Base-by-base conservation (phyloP, 2,888 invertebrate species). In the Cataglyphis cursor region DNA sequence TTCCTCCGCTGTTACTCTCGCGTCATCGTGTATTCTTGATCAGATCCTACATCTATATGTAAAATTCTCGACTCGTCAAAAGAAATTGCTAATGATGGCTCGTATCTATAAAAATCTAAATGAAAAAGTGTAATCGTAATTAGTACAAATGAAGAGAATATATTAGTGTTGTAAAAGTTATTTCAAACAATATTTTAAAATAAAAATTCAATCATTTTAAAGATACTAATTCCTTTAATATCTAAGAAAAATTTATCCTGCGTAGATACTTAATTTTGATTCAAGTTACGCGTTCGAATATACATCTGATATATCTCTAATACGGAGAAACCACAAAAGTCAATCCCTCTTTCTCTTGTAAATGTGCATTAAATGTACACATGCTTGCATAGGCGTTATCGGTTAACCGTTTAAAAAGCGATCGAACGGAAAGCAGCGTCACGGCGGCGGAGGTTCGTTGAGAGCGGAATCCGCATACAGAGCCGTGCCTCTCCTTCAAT, bases 361-460 rank as follows among this genome's bases (percentile, higher is more conserved):
- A 51, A 8, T 51, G 10, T n/a, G 41, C 24, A 61, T 66, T 57
- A 66, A 57, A 66, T n/a, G 21, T 38, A 15, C 21, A 31, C 21
- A 24, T 48, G 24, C 15, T 12, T n/a, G 18, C 57, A 41, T 15
- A 57, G 28, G 31, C 9, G 41, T 21, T 59, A 28, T 66, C 72
- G 81, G 74, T 83, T 62, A 82, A 74, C 31, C 82, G 73, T 85
- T 85, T 82, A 75, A 81, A 61, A 87, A 84, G 75, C 85, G 82
- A 85, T 87, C 83, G 72, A 64, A 64, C 57, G 70, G 61, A 66
- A 66, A 54, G 76, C 65, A 61, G 35, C 38, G 76, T 21, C 51
- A 31, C 41, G 64, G 35, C 57, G 38, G 48, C 48, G 59, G 48
- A 51, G 15, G 44, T 61, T 51, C 81, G 48, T 28, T 31, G 64